A percentile compares a stretch with the other conserved stretches of the same genome.
These are phyloP conservation scores for Xenops minutus DNA, from an alignment of 2,797 vertebrate species.

Conservation along the genomic window DNA sequence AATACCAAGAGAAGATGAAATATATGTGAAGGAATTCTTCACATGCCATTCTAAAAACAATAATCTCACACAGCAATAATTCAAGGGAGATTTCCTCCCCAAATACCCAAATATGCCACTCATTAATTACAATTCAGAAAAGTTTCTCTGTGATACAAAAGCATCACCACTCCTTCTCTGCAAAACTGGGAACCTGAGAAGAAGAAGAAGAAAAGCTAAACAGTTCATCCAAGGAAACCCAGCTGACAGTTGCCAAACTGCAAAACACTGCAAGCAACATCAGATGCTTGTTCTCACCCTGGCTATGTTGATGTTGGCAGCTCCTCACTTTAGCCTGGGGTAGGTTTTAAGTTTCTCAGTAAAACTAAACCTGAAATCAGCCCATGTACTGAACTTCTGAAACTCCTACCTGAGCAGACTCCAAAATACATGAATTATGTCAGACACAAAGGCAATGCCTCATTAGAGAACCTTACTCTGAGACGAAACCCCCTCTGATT, in stretches of 20 bases:
- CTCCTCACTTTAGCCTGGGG: neutral
- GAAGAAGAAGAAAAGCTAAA: neutral
- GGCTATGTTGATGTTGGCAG: neutral
- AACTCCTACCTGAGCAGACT: neutral
- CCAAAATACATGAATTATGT: neutral
- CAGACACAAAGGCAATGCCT: constrained; percentile 8
- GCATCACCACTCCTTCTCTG: neutral
- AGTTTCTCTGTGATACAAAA: neutral
- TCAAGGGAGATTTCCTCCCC: constrained; percentile 38
- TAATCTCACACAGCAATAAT: constrained; percentile 55
- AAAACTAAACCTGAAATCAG: neutral
- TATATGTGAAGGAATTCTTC: constrained; percentile 48
- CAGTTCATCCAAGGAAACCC: neutral
- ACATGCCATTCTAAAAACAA: constrained; percentile 50
- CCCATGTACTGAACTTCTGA: neutral
- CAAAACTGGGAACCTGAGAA: neutral
- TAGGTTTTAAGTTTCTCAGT: neutral
- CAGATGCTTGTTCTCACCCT: neutral
- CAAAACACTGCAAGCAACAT: neutral
- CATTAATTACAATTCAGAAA: constrained; percentile 38
- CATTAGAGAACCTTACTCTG: neutral
- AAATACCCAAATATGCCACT: constrained; percentile 27
- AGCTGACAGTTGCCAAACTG: neutral
- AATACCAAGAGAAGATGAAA: constrained; percentile 43
- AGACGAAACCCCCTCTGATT: neutral